Base-by-base conservation (phyloP, 1,140 invertebrate genomes). In the Anastrepha obliqua region DNA sequence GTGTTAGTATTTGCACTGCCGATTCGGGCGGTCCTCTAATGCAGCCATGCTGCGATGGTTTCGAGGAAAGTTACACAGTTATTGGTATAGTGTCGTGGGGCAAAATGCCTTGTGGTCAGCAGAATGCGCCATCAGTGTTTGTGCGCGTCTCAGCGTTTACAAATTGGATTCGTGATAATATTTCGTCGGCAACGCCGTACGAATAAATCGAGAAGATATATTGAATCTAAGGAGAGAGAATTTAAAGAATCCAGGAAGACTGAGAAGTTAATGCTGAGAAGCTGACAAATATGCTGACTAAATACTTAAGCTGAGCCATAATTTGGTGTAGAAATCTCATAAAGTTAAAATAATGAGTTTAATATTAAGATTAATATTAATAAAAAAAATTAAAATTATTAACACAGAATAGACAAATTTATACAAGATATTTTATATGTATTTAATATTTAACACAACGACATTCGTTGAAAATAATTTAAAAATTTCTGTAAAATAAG, bases 101-200 rank as follows among this genome's bases (percentile, higher is more conserved):
- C 55, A 90, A 91, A 87, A 90, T 92, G 89, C 92, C 92, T 17
- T 93, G 92, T 78, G 96, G 96, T 3, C 93, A 93, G 47, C 93
- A 93, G 89, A 95, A 95, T 64, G 95, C 95, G 0, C 97, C 97
- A 1, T 96, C 96, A 0, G 96, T 97, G 0, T 97, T 96, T 92
- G 96, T 96, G 0, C 95, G 95, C 89, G 96, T 97, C 2, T 95
- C 95, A 0, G 93, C 94, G 2, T 96, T 95, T 90, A 92, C 95
- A 3, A 93, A 95, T 62, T 95, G 96, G 96, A 96, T 97, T 59
- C 89, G 92, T 42, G 90, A 93, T 86, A 88, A 91, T 29, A 91
- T 92, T 62, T 89, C 81, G 65, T 89, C 91, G 3, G 89, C 90
- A 81, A 92, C 91, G 1, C 89, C 89, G 42, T 64, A 87, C 59